Percentiles rank a stretch among this genome's conserved stretches.
These are phyloP conservation scores for Eupithecia insigniata DNA, from an alignment of 2,888 invertebrate species.

Conservation along the genomic window DNA sequence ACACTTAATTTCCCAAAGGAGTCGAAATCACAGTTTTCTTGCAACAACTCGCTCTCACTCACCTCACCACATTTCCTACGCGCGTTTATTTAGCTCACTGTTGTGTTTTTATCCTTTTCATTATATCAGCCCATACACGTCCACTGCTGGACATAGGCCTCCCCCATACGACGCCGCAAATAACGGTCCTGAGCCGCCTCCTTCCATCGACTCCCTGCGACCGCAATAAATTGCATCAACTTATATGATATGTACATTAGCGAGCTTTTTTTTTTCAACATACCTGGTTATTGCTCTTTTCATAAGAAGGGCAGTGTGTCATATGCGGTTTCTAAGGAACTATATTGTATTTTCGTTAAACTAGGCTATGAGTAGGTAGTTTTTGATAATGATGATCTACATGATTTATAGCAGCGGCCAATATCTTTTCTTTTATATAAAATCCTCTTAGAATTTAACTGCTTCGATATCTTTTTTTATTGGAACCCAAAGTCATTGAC, in stretches of 20 bases:
- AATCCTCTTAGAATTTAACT: background rate
- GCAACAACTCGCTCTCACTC: background rate
- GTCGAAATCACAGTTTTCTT: background rate
- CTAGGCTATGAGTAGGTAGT: background rate
- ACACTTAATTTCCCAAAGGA: constrained; percentile 3
- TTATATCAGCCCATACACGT: no score
- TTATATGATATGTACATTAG: no score
- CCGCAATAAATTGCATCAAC: no score
- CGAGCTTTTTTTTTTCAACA: no score
- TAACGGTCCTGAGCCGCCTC: no score
- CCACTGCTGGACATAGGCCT: no score
- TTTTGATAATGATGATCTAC: background rate
- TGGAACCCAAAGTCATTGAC: background rate
- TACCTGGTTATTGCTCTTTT: no score
- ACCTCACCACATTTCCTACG: background rate
- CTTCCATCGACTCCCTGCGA: no score
- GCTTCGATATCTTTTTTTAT: background rate
- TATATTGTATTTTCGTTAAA: background rate
- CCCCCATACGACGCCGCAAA: no score
- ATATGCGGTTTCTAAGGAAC: background rate
- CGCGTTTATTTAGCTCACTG: background rate
- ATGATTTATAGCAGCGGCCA: background rate
- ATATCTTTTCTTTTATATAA: no score
- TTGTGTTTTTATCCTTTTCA: no score
- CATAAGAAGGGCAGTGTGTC: no score